Conservation (phyloP, 2,797 vertebrate species). For the Poecile montanus region DNA sequence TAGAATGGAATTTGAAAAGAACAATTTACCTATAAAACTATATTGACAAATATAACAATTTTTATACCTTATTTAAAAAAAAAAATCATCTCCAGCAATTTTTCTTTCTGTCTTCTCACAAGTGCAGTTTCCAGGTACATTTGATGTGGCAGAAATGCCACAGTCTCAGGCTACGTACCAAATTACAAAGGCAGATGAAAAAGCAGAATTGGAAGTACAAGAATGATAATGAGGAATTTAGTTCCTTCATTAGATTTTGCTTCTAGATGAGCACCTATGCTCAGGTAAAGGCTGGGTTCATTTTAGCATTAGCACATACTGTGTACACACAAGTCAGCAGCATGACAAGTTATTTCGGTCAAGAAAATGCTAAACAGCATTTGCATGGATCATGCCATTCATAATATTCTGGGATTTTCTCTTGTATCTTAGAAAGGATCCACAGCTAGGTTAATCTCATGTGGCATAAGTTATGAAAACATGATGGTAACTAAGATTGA, state of each 20-base stretch:
- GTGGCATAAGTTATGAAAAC: fast-evolving
- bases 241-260: neutral
- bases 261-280: neutral
- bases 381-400: neutral
- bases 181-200: neutral
- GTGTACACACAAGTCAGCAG: neutral
- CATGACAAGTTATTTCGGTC: neutral
- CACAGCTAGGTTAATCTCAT: neutral
- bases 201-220: neutral
- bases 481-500: fast-evolving
- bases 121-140: neutral
- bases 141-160: neutral
- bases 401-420: neutral
- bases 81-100: neutral
- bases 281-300: neutral
- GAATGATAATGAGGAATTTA: neutral
- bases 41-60: neutral
- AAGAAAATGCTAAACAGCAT: neutral
- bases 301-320: neutral
- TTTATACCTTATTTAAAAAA: neutral
- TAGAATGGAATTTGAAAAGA: neutral
- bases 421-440: neutral
- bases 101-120: neutral
- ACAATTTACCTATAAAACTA: neutral
- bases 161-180: neutral